Evolutionary conservation across 2,797 vertebrate species (phyloP).

Genomic region (Crax fasciolata): DNA sequence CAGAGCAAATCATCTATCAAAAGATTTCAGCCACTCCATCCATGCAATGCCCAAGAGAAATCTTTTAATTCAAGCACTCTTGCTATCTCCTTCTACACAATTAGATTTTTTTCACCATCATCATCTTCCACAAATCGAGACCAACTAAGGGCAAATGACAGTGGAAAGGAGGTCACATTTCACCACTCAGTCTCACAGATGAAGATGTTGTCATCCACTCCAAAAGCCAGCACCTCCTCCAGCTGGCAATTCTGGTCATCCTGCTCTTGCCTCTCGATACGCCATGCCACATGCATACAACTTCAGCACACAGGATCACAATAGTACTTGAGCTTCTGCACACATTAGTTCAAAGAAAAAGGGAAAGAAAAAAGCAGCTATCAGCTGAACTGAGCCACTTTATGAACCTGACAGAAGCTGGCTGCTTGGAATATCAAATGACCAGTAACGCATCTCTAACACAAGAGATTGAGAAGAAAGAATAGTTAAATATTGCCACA

Average conservation of each 20-base stretch:
- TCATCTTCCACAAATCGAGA: neutral
- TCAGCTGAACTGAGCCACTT: neutral
- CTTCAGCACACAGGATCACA: neutral
- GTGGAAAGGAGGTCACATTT: neutral
- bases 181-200: neutral
- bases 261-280: neutral
- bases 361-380: neutral
- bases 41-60: neutral
- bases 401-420: neutral
- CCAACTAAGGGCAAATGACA: neutral
- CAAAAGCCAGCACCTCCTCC: neutral
- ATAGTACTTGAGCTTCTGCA: neutral
- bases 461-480: neutral
- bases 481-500: neutral
- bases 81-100: neutral
- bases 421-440: neutral
- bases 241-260: neutral
- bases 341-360: neutral
- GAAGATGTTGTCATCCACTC: neutral
- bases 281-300: accelerated
- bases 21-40: neutral
- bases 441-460: neutral
- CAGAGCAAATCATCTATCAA: neutral
- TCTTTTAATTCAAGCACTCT: neutral
- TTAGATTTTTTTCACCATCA: neutral